A percentile compares a stretch with the other conserved stretches of the same genome.
Evolutionary conservation across 2,113 vertebrate genomes (phyloP).

Genomic region (Rhea americana): DNA sequence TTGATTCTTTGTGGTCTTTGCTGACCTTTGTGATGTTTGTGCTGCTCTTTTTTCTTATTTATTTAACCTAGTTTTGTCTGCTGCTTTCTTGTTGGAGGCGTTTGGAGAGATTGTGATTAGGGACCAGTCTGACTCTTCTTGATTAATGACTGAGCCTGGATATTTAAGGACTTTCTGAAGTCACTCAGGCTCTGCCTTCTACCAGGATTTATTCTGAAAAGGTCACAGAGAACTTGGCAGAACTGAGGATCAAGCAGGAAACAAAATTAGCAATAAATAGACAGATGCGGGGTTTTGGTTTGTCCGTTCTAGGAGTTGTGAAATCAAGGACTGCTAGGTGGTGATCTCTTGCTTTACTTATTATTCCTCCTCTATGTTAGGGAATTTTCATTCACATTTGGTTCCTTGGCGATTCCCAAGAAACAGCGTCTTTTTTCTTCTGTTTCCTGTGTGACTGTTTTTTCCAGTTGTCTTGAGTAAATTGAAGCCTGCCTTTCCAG

Average conservation of each 20-base stretch:
- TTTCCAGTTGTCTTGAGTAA: background rate
- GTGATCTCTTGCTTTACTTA: background rate
- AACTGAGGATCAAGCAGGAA: background rate
- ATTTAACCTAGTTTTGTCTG: background rate
- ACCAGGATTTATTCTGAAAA: background rate
- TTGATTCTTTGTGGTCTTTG: background rate
- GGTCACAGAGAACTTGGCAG: background rate
- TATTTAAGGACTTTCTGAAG: slow-evolving; percentile 4
- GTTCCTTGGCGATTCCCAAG: background rate
- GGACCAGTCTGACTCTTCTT: slow-evolving; percentile 19
- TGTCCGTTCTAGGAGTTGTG: background rate
- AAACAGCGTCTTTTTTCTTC: background rate
- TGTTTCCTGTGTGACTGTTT: background rate
- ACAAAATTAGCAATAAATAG: background rate
- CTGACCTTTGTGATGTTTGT: background rate
- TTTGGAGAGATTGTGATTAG: slow-evolving; percentile 38
- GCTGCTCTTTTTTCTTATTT: background rate
- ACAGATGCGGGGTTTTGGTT: background rate
- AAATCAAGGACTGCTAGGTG: background rate
- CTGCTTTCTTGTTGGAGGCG: slow-evolving; percentile 19
- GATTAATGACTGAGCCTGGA: slow-evolving; percentile 31
- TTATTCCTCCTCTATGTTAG: background rate
- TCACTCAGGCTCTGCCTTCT: background rate
- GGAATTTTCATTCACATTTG: background rate
- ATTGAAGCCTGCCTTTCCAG: background rate